These are phyloP conservation scores for Anomalospiza imberbis DNA, from an alignment of 2,797 vertebrate genomes.

Conservation along the genomic window DNA sequence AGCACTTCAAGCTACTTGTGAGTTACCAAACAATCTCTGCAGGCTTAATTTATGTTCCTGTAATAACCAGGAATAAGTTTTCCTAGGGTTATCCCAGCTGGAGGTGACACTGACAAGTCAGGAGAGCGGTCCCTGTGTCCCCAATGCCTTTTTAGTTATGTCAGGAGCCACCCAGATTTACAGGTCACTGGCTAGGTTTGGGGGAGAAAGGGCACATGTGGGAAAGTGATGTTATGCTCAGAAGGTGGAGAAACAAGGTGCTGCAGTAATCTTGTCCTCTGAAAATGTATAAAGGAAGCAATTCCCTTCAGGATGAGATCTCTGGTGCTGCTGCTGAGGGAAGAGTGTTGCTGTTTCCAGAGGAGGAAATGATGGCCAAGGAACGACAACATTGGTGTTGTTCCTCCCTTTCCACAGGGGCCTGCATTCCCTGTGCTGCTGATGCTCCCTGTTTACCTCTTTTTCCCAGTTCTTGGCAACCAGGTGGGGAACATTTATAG, in stretches of 20 bases:
- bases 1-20: not conserved
- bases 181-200: not conserved
- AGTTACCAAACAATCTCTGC: not conserved
- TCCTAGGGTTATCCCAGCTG: not conserved
- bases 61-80: not conserved
- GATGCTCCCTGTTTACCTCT: not conserved
- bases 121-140: not conserved
- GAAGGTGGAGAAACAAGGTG: not conserved
- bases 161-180: not conserved
- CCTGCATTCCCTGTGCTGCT: not conserved
- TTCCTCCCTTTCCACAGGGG: not conserved
- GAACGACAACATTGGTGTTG: too few species aligned
- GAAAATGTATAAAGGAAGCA: not conserved
- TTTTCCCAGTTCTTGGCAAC: not conserved
- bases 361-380: not conserved
- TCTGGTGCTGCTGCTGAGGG: not conserved
- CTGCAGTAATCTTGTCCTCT: not conserved
- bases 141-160: not conserved
- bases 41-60: not conserved
- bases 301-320: not conserved
- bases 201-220: fast-evolving
- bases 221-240: not conserved
- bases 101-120: not conserved
- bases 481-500: too few species aligned
- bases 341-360: not conserved